Conservation (phyloP, 2,888 invertebrate genomes). For the Spodoptera picta region DNA sequence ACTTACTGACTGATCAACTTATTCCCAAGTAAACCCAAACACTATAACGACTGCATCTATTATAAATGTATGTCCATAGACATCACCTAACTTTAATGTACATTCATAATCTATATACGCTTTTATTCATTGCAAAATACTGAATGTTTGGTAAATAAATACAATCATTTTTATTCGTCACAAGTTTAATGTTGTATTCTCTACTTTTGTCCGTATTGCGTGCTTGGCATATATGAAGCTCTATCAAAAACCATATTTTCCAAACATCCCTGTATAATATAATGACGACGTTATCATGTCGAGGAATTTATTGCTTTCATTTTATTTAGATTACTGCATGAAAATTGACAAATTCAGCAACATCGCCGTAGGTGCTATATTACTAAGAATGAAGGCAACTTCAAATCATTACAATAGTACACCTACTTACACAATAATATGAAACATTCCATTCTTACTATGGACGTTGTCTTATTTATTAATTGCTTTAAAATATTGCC, state of each 20-base stretch:
- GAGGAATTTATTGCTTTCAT: conserved; percentile 40
- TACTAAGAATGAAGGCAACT: conserved; percentile 66
- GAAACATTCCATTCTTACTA: conserved; percentile 34
- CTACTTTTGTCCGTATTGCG: not conserved
- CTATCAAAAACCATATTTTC: conserved; percentile 19
- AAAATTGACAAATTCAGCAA: conserved; percentile 52
- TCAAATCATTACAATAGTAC: conserved; percentile 56
- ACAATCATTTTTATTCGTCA: not conserved
- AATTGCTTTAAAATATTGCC: conserved; percentile 47
- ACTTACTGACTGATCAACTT: no score
- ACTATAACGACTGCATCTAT: no score
- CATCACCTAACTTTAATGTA: conserved; percentile 19
- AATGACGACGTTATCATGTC: conserved; percentile 1
- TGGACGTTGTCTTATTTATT: conserved; percentile 26
- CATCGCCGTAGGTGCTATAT: conserved; percentile 44
- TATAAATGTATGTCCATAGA: conserved; percentile 7
- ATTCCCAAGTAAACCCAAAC: no score
- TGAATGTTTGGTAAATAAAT: conserved; percentile 28
- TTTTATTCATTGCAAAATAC: conserved; percentile 16
- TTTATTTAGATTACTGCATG: conserved; percentile 23
- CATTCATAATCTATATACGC: conserved; percentile 16
- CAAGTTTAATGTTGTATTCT: not conserved
- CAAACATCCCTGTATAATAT: conserved; percentile 21
- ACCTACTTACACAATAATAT: conserved; percentile 21
- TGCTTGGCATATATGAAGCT: not conserved